Evolutionary conservation across 2,888 invertebrate genomes (phyloP), one percentile per base, ranked within the genome.

Genomic region (Gastrophysa polygoni): DNA sequence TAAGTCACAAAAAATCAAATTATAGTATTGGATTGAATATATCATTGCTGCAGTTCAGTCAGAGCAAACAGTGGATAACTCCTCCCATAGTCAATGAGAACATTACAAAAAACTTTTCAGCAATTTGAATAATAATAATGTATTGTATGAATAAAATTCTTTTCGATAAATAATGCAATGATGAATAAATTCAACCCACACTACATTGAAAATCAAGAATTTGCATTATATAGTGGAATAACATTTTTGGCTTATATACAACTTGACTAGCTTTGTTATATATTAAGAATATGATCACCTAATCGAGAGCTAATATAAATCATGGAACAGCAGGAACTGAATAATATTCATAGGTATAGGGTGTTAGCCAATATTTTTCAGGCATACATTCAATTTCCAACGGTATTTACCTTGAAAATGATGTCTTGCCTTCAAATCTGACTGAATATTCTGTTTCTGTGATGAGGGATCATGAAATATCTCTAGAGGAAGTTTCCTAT

Each of bases 181-280:
- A 38, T 14, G 14, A 14, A n/a, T 38, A 38, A 14, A 14, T 38
- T 38, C 38, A 38, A 38, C 14, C n/a, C 38, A 47, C 14, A 18
- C 47, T 2, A 47, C 18, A 11, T 47, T 14, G 8, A 24, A 20
- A 10, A 47, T 7, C 6, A 20, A 24, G 5, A 47, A 24, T 47
- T n/a, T 24, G 24, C 20, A 47, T 18, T 14, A 11, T 21, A 20
- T 8, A 47, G 24, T 24, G 47, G 14, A 24, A 24, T 38, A 38
- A 38, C 14, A 38, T 38, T 38, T 38, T 38, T 38, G 38, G 38
- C 16, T 17, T 67, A 69, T 75, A 70, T 73, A 75, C 74, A 74
- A 64, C 73, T 73, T 75, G 75, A 75, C 75, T 75, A 75, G 75
- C 71, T 71, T 52, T 65, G 68, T 70, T 71, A 73, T 70, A 71